Conservation (phyloP, 1,140 invertebrate species). For the Akabosia matsudoensis region DNA sequence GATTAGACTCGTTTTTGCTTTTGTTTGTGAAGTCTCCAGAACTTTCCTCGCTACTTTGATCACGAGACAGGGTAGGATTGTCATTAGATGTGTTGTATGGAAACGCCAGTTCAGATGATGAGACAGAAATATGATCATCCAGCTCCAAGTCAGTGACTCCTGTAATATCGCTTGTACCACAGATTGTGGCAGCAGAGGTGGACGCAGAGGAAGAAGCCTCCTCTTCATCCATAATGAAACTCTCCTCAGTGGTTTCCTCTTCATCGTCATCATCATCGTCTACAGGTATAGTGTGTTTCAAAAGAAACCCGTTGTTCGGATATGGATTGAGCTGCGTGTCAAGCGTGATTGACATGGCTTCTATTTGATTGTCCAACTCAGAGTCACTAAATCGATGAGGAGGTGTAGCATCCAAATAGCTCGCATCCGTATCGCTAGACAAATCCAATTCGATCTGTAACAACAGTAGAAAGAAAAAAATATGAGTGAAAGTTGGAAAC, state of each 20-base stretch:
- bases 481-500: neutral
- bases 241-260: neutral
- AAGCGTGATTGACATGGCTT: slow-evolving; percentile 38
- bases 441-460: slow-evolving; percentile 35
- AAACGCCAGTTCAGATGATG: neutral
- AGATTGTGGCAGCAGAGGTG: slow-evolving; percentile 1
- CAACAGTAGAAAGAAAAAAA: neutral
- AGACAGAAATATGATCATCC: neutral
- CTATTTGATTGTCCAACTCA: slow-evolving; percentile 38
- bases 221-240: slow-evolving; percentile 17
- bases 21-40: no score
- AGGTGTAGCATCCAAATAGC: slow-evolving; percentile 38
- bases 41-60: no score
- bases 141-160: neutral
- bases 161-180: neutral
- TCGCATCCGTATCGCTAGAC: slow-evolving; percentile 40
- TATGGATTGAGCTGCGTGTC: slow-evolving; percentile 21
- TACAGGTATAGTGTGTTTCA: neutral
- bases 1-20: no score
- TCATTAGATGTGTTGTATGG: no score
- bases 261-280: slow-evolving; percentile 8
- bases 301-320: neutral
- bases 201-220: neutral
- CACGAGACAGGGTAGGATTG: no score
- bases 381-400: slow-evolving; percentile 41